These are phyloP conservation scores for Paramisgurnus dabryanus DNA, from an alignment of 2,113 vertebrate species.

Conservation along the genomic window DNA sequence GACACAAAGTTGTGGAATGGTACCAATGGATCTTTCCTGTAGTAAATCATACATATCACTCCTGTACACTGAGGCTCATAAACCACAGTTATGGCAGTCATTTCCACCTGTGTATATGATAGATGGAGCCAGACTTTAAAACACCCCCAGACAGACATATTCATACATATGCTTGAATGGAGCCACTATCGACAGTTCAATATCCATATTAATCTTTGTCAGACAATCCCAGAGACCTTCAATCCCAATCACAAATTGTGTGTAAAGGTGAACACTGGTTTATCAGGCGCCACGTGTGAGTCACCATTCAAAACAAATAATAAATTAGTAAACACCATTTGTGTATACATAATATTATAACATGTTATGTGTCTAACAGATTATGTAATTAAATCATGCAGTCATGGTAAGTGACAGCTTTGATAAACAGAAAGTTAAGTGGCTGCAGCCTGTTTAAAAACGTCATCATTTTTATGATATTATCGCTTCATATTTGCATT, in stretches of 20 bases:
- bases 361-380: too few relatives aligned
- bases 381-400: too few relatives aligned
- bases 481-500: too few relatives aligned
- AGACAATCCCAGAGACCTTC: slow-evolving; percentile 54
- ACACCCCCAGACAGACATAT: slow-evolving; percentile 19
- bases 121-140: slow-evolving; percentile 61
- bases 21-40: slow-evolving; percentile 48
- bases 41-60: slow-evolving; percentile 67
- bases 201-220: slow-evolving; percentile 48
- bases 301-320: slow-evolving; percentile 23
- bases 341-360: neutral
- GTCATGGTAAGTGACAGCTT: too few relatives aligned
- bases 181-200: slow-evolving; percentile 52
- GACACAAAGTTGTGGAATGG: slow-evolving; percentile 31
- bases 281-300: neutral
- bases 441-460: too few relatives aligned
- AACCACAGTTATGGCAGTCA: slow-evolving; percentile 67
- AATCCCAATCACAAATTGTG: slow-evolving; percentile 29
- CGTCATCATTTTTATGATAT: too few relatives aligned
- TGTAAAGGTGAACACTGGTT: slow-evolving; percentile 19
- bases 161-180: slow-evolving; percentile 36
- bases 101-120: slow-evolving; percentile 59
- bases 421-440: too few relatives aligned
- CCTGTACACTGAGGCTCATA: slow-evolving; percentile 62
- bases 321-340: neutral